Base-by-base conservation (phyloP, 2,888 invertebrate genomes). In the Acronicta leporina region DNA sequence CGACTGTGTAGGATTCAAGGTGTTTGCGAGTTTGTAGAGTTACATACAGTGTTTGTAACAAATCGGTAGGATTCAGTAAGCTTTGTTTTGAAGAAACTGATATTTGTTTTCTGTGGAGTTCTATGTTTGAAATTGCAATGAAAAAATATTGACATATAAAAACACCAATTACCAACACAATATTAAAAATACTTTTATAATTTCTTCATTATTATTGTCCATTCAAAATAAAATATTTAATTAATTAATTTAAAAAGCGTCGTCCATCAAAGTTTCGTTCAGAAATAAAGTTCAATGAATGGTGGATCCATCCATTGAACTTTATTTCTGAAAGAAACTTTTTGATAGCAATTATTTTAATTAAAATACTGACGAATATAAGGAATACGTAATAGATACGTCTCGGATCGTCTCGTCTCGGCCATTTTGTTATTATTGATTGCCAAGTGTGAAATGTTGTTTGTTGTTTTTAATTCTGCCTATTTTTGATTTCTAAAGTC, bases 311-410 rank as follows among this genome's bases (percentile, higher is more conserved):
- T n/a, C n/a, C n/a, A 15, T 55, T 41, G 41, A 59, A 69, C 30
- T 57, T n/a, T 56, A 47, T 47, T 40, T 47, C 41, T 25, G 0
- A 49, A 42, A 3, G 9, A 60, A 73, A 60, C 40, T 64, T 73
- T 50, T 35, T 33, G 41, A 40, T 0, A 60, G 46, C 38, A 40
- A 6, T 40, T 43, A 46, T 54, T 71, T 70, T 71, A 69, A 74
- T 71, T 69, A 63, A 68, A 20, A 4, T 5, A 60, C 58, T 69
- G 59, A 69, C 40, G 47, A 69, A 71, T 69, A 33, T 38, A 15
- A 10, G 16, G 62, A 52, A 58, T 51, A 47, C 68, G 49, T 49
- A n/a, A n/a, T n/a, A n/a, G n/a, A n/a, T n/a, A n/a, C 13, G 43
- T 50, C 54, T 20, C 16, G 46, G 41, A 44, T 52, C n/a, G n/a